Evolutionary conservation across 2,113 vertebrate genomes (phyloP), one percentile per base, ranked within the genome.

Genomic region (Gorilla gorilla): DNA sequence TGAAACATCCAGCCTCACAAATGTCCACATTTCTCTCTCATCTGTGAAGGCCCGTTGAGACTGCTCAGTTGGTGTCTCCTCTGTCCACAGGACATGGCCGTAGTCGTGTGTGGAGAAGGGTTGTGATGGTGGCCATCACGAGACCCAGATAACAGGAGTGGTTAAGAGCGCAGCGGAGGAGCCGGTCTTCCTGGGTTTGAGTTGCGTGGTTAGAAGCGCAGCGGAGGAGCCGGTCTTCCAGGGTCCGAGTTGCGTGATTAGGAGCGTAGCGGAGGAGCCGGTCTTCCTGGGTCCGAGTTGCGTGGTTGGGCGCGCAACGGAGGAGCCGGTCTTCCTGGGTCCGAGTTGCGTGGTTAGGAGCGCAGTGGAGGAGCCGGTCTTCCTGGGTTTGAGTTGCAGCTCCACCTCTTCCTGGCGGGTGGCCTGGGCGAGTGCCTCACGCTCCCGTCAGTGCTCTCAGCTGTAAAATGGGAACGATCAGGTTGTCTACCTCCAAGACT

Each of bases 61-160:
- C 14, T 14, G 48, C 81, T 25, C 0, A 4, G 78, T 4, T 3
- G 10, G 13, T 1, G 0, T 1, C 1, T 5, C 55, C 22, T 12
- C 27, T 61, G n/a, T 11, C 35, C 86, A 0, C 11, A 10, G 17
- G n/a, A 8, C 12, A 0, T 0, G 2, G 59, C 59, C 38, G 70
- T 1, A n/a, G n/a, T 84, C 0, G 0, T 0, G 4, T 4, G 18
- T 4, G 30, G 55, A 25, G 27, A 16, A 4, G 11, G 13, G 40
- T 0, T 1, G 16, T 48, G 2, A 9, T 1, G 4, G 81, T 5
- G 8, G 20, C 43, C 10, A 3, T 0, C 1, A 0, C 1, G 4
- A 2, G 6, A 2, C 4, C 61, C 61, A 64, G 61, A 64, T 64
- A 3, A 64, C 25, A 32, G 27, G 22, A 55, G 23, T 1, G 5